Evolutionary conservation across 1,140 invertebrate genomes (phyloP), one percentile per base, ranked within the genome.

Genomic region (Lasioglossum baleicum): DNA sequence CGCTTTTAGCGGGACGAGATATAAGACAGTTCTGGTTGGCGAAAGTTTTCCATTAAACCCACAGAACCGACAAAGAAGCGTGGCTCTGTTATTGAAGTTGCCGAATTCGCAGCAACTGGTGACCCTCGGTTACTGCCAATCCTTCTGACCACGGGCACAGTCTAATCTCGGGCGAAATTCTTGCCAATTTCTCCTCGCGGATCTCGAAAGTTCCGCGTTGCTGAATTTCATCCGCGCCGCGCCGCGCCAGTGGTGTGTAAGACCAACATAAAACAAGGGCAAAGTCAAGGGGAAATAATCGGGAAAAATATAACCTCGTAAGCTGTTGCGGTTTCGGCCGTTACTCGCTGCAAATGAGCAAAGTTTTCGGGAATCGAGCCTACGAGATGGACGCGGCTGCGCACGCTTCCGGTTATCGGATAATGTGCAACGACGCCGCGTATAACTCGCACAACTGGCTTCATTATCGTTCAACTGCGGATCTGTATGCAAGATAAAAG

Each of bases 81-180:
- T 70, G 60, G 44, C 6, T 4, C 17, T 53, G 56, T 69, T 69
- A 13, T 72, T 44, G 61, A 71, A 70, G 60, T 82, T 75, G n/a
- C 44, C 17, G 53, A 56, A 78, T 78, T 77, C 61, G 22, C 35
- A 15, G 70, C 48, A 66, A 71, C 65, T 75, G 40, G 40, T 71
- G 66, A 67, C 66, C 60, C 26, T 42, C 51, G 35, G 40, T 56
- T 75, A 75, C 40, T 63, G 40, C 66, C 69, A 66, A 64, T 71
- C 22, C 22, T 31, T 64, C 68, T 68, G 64, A 40, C 61, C 68
- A 35, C 58, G 35, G 44, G 40, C 66, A 13, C 72, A n/a, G 71
- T 72, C 42, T 81, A 85, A 86, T 86, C 76, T 85, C 67, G 51
- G 17, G 42, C 26, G 58, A 72, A 85, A 63, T 79, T 79, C 76